Base-by-base conservation (phyloP, 2,888 invertebrate genomes). In the Diogma glabrata region DNA sequence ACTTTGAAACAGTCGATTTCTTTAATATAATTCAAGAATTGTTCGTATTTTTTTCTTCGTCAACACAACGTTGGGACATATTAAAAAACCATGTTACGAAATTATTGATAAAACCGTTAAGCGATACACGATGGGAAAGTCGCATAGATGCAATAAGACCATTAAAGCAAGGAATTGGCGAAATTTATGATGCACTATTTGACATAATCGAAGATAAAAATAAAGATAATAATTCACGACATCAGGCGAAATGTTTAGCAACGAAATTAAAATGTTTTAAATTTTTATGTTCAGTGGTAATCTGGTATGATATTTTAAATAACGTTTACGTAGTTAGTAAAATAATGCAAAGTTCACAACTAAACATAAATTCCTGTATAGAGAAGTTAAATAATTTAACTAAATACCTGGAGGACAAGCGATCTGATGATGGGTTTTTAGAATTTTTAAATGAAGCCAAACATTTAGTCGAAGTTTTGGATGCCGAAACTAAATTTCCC, bases 31-130 rank as follows among this genome's bases (percentile, higher is more conserved):
- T 28, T 28, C 28, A 28, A 33, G 12, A 33, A 6, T 33, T 33
- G 14, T 33, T 6, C 14, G 52, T 51, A 60, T 56, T 51, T 62
- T n/a, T 63, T 57, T 58, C 58, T 22, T 46, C 52, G 20, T 60
- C 59, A 36, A 54, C 56, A 24, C 53, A 59, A 47, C 51, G 55
- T n/a, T 58, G 58, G 56, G 23, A 38, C 9, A 40, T 51, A 30
- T 48, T 55, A 36, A 47, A 45, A 47, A 48, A 45, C 1, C 10
- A 54, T 49, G 28, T 51, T 33, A 17, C 16, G 26, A 22, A 26
- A 24, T 47, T 54, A 23, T 40, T 23, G 3, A 12, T 52, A 47
- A 54, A 54, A 47, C 46, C 51, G 14, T 30, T 53, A 12, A 33
- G 20, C 8, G 43, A 20, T 38, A 54, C 52, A 20, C 19, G 49